Percentiles rank a stretch among this genome's conserved stretches.
phyloP scores from a whole-genome alignment of 2,113 vertebrate genomes.

The Nannobrachium achirus region DNA sequence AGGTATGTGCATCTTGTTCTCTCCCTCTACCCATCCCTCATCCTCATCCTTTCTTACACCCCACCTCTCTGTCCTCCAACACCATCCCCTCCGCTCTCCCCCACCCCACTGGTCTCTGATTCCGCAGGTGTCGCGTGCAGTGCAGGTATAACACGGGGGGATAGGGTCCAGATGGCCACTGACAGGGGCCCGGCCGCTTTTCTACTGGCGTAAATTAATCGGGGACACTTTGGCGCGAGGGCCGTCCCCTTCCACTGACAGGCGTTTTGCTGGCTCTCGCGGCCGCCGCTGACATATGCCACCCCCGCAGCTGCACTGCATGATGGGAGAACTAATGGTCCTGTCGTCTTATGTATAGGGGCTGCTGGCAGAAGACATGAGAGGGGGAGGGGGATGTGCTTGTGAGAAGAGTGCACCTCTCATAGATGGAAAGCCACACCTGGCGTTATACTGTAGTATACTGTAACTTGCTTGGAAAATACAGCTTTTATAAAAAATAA shows the following conservation, averaged over 20 bases:
- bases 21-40: no score
- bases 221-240: slow-evolving; percentile 60
- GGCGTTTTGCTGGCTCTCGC: slow-evolving; percentile 65
- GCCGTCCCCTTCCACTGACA: slow-evolving; percentile 58
- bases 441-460: not conserved
- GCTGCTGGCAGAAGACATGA: slow-evolving; percentile 33
- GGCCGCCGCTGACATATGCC: slow-evolving; percentile 68
- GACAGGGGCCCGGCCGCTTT: slow-evolving; percentile 62
- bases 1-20: no score
- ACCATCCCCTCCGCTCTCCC: no score
- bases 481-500: no score
- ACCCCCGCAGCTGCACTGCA: slow-evolving; percentile 49
- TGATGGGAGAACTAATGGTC: slow-evolving; percentile 68
- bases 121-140: not conserved
- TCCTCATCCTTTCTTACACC: no score
- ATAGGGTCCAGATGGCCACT: slow-evolving; percentile 67
- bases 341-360: slow-evolving; percentile 39
- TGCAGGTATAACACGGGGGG: slow-evolving; percentile 40
- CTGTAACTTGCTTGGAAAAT: no score
- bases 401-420: no score
- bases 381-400: not conserved
- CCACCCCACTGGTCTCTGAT: slow-evolving; percentile 18
- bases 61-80: no score
- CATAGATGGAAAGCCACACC: no score
- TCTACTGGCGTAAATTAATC: slow-evolving; percentile 70